phyloP scores from a whole-genome alignment of 1,140 invertebrate genomes.

The Elymnias hypermnestra region DNA sequence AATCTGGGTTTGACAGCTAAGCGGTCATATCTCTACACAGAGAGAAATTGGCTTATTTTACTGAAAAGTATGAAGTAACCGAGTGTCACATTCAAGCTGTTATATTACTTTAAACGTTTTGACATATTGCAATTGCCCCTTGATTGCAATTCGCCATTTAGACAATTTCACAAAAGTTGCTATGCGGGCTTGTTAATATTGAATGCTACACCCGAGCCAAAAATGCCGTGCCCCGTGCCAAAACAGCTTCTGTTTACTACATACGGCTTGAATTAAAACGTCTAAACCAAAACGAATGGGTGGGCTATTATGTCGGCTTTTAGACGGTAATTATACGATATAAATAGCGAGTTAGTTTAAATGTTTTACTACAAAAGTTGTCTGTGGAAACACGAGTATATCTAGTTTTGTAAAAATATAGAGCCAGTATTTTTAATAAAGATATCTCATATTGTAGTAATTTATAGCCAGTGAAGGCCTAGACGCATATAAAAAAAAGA shows the following conservation, averaged over 20 bases:
- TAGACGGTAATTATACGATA: slow-evolving; percentile 14
- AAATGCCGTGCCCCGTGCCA: slow-evolving; percentile 21
- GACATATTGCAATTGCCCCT: slow-evolving; percentile 15
- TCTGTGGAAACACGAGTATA: too few relatives aligned
- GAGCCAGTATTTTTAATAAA: too few relatives aligned
- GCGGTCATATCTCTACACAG: too few relatives aligned
- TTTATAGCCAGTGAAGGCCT: too few relatives aligned
- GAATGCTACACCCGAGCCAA: slow-evolving; percentile 18
- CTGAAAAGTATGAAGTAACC: background rate
- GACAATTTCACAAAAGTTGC: slow-evolving; percentile 16
- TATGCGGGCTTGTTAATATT: slow-evolving; percentile 20
- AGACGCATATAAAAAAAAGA: too few relatives aligned
- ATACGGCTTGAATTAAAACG: slow-evolving; percentile 31
- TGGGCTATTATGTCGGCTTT: slow-evolving; percentile 8
- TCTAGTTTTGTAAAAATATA: too few relatives aligned
- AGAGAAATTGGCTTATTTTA: background rate
- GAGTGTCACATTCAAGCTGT: background rate
- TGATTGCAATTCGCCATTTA: slow-evolving; percentile 21
- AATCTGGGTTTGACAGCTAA: too few relatives aligned
- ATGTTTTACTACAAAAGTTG: background rate
- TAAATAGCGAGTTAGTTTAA: background rate
- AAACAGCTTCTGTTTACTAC: slow-evolving; percentile 23
- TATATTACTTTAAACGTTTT: slow-evolving; percentile 3
- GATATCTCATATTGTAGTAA: too few relatives aligned
- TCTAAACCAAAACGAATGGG: slow-evolving; percentile 23